Evolutionary conservation across 2,113 vertebrate species (phyloP).

Genomic region (Lasiurus cinereus): DNA sequence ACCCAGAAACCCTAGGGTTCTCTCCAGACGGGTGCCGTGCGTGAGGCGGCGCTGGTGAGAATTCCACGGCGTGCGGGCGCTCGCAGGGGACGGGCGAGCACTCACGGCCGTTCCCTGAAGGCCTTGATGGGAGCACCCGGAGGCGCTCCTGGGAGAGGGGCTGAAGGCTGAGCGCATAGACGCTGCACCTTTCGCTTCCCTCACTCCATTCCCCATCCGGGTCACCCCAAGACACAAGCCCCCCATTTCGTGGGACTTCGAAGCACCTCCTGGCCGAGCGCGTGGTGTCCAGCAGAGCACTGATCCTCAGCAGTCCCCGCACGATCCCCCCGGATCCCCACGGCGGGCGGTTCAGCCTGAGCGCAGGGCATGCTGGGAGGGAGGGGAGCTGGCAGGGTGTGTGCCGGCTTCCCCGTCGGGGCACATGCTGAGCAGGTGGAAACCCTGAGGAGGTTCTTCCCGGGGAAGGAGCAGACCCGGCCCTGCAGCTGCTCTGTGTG

Average conservation of each 20-base stretch:
- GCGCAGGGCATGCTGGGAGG: no score
- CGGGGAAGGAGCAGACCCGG: not conserved
- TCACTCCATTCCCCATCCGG: not conserved
- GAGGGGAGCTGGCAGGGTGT: no score
- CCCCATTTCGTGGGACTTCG: accelerated
- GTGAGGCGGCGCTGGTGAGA: no score
- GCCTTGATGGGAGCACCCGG: not conserved
- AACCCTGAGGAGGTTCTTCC: not conserved
- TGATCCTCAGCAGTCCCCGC: not conserved
- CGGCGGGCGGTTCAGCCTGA: not conserved
- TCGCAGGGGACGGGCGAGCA: not conserved
- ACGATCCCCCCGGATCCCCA: not conserved
- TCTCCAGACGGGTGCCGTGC: not conserved
- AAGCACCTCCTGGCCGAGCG: accelerated
- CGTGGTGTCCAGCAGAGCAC: not conserved
- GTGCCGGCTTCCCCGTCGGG: no score
- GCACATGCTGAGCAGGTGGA: not conserved
- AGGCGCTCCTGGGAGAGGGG: not conserved
- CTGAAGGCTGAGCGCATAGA: not conserved
- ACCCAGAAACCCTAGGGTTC: not conserved
- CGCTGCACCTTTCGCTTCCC: no score
- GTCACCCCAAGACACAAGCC: no score
- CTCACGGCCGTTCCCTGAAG: not conserved
- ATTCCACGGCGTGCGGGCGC: no score
- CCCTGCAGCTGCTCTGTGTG: not conserved